Conservation (phyloP, 64 coral and sea anemone genomes). For the Pocillopora verrucosa region DNA sequence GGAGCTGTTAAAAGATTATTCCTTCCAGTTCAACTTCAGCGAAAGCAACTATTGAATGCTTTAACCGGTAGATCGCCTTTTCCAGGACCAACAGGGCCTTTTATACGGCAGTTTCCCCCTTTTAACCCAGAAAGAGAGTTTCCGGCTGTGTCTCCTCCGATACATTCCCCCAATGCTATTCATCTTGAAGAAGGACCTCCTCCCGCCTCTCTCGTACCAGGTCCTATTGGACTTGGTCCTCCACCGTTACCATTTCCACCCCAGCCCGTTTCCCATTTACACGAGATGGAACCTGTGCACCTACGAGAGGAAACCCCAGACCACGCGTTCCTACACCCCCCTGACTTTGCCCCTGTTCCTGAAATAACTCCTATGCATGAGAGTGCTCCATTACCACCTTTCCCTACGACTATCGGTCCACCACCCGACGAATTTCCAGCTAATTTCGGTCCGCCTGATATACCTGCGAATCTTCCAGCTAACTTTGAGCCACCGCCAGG, state of each 20-base stretch:
- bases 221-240: background rate
- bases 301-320: background rate
- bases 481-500: background rate
- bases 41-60: conserved; percentile 14
- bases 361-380: background rate
- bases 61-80: background rate
- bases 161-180: background rate
- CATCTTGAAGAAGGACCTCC: conserved; percentile 6
- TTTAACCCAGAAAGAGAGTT: background rate
- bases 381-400: background rate
- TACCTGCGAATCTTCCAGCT: background rate
- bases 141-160: background rate
- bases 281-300: background rate
- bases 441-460: background rate
- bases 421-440: background rate
- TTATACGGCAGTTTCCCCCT: background rate
- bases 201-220: background rate
- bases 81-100: background rate
- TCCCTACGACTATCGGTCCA: background rate
- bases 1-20: conserved; percentile 43
- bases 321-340: background rate
- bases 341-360: background rate
- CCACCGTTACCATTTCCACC: background rate
- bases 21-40: conserved; percentile 35
- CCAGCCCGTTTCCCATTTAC: background rate